Base-by-base conservation (phyloP, 2,888 invertebrate genomes). In the Eupithecia inturbata region DNA sequence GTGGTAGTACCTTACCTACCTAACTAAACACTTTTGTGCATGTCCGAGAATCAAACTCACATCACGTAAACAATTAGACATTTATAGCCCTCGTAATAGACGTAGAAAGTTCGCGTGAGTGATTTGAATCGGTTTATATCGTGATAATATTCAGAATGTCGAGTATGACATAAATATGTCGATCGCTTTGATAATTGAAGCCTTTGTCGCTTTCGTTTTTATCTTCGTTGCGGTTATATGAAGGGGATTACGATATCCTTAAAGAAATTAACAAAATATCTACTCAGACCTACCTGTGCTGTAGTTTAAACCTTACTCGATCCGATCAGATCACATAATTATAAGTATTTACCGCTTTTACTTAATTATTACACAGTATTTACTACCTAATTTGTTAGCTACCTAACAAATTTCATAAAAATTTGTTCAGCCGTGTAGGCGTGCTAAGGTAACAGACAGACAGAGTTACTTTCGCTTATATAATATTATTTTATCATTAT, bases 201-300 rank as follows among this genome's bases (percentile, higher is more conserved):
- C 57, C 57, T 57, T 57, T 57, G 57, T 57, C 57, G 57, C 57
- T 57, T 57, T 57, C 57, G 26, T 26, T 57, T 26, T 26, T 57
- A 57, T 57, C 22, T 26, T 9, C 2, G 26, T 53, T n/a, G 49
- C 10, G 10, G 22, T 53, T 53, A 22, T 53, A 57, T 26, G 26
- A 53, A 14, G n/a, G 0, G 22, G 53, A 10, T 57, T 57, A n/a
- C n/a, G 49, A n/a, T 49, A 49, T 5, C 19, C 31, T n/a, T n/a
- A n/a, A n/a, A n/a, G n/a, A n/a, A n/a, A n/a, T n/a, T n/a, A n/a
- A n/a, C n/a, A n/a, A n/a, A n/a, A n/a, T n/a, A n/a, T n/a, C n/a
- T n/a, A n/a, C n/a, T n/a, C n/a, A n/a, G n/a, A n/a, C n/a, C n/a
- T n/a, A n/a, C n/a, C n/a, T n/a, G n/a, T n/a, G n/a, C n/a, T n/a